A percentile compares a stretch with the other conserved stretches of the same genome.
Conservation (phyloP, 2,888 invertebrate genomes). For the Lampropteryx suffumata region DNA sequence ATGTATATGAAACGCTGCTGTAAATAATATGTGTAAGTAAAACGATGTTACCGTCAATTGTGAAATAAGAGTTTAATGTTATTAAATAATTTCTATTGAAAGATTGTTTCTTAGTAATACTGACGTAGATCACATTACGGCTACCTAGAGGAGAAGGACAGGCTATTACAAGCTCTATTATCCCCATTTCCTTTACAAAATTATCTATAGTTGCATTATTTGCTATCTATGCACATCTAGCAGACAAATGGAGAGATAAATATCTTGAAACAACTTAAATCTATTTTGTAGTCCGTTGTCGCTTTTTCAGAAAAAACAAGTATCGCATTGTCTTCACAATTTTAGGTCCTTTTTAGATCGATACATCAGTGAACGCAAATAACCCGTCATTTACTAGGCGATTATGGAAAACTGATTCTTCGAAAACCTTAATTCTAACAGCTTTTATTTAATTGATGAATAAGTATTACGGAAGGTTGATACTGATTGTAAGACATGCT, state of each 20-base stretch:
- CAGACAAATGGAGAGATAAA: background rate
- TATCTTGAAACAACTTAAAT: too few relatives aligned
- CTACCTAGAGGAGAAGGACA: slow-evolving; percentile 23
- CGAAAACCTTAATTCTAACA: too few relatives aligned
- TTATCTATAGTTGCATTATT: slow-evolving; percentile 19
- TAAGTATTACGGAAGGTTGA: too few relatives aligned
- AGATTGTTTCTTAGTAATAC: slow-evolving; percentile 74
- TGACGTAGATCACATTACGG: slow-evolving; percentile 73
- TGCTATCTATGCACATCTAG: slow-evolving; percentile 9
- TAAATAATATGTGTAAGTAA: slow-evolving; percentile 82
- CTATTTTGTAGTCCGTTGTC: too few relatives aligned
- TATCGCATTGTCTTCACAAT: too few relatives aligned
- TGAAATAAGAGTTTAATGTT: slow-evolving; percentile 83
- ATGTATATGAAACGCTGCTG: slow-evolving; percentile 74
- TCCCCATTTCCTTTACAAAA: slow-evolving; percentile 15
- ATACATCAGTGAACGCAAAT: too few relatives aligned
- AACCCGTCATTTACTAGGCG: too few relatives aligned
- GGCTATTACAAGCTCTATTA: slow-evolving; percentile 1
- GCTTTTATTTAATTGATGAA: too few relatives aligned
- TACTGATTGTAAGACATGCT: too few relatives aligned
- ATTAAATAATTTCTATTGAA: slow-evolving; percentile 82
- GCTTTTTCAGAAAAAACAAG: too few relatives aligned
- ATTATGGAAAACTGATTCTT: too few relatives aligned
- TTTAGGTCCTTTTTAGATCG: too few relatives aligned
- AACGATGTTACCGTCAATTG: slow-evolving; percentile 83